Base-by-base conservation (phyloP, 2,113 vertebrate species). In the Brachyistius frenatus region DNA sequence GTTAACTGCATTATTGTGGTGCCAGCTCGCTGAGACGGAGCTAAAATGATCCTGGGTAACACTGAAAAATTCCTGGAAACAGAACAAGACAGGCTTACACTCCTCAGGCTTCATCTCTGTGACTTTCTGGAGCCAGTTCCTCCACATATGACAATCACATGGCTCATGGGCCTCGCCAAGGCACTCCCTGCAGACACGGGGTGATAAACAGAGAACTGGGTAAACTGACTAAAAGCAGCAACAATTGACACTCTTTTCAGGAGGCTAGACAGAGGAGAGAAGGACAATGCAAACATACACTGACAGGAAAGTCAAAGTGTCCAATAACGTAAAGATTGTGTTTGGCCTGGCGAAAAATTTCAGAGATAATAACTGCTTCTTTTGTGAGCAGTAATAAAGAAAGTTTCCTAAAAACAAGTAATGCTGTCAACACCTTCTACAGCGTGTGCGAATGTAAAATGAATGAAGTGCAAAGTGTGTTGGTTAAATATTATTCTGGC, bases 71-170 rank as follows among this genome's bases (percentile, higher is more conserved):
- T 74, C 44, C 31, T 31, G 41, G 35, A 50, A 32, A 73, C 14
- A 72, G 31, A 55, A 77, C 41, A 63, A 39, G 23, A 70, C 36
- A 64, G 35, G 85, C 90, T 73, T 85, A 93, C 91, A 72, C 80
- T 92, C 91, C 83, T 92, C 91, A 7, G 93, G 91, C 73, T 97
- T 99, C 98, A 99, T 99, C 92, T 99, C 98, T 53, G 96, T 96
- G 87, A 99, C 96, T 93, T 99, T 99, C 88, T 98, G 97, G 14
- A 99, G 95, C 98, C 98, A 99, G 72, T 98, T 97, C 90, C 97
- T 99, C 98, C 98, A 99, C 63, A 96, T 99, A 84, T 97, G 96
- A 95, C 98, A 99, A 91, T 99, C 97, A 93, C 98, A 99, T 53
- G 98, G 98, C 87, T 99, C 98, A 16, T 99, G 98, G 74, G 98